Conservation (phyloP, 2,797 vertebrate species). For the Distichodus sexfasciatus region DNA sequence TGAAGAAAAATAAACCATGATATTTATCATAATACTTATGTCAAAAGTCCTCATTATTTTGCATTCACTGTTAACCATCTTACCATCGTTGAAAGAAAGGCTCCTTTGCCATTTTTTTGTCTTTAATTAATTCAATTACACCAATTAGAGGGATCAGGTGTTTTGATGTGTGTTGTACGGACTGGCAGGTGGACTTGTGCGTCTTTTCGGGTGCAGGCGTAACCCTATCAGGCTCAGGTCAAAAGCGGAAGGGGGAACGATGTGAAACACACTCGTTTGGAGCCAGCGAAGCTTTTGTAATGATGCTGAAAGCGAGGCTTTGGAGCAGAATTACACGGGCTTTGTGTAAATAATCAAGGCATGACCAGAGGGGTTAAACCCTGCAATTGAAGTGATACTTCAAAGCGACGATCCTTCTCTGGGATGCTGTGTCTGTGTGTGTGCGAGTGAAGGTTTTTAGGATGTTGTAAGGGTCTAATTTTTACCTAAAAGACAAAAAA, state of each 20-base stretch:
- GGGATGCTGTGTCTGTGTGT: conserved; percentile 65
- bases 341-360: conserved; percentile 99
- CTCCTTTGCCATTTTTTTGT: no score
- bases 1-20: no score
- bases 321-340: conserved; percentile 89
- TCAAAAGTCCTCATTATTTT: no score
- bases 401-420: conserved; percentile 93
- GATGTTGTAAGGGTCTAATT: neutral
- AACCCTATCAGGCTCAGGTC: conserved; percentile 90
- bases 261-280: conserved; percentile 84
- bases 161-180: conserved; percentile 11
- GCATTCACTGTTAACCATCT: no score
- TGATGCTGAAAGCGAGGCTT: conserved; percentile 84
- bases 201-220: conserved; percentile 70
- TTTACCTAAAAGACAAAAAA: no score
- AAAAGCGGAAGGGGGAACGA: conserved; percentile 73
- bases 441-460: conserved; percentile 57
- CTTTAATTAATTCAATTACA: neutral
- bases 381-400: conserved; percentile 99
- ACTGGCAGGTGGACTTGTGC: conserved; percentile 69
- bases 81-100: no score
- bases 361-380: conserved; percentile 97
- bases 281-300: conserved; percentile 79
- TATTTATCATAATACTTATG: no score
- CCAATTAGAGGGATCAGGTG: conserved; percentile 17